phyloP scores from a whole-genome alignment of 1,140 invertebrate species.

The Diuraphis noxia region DNA sequence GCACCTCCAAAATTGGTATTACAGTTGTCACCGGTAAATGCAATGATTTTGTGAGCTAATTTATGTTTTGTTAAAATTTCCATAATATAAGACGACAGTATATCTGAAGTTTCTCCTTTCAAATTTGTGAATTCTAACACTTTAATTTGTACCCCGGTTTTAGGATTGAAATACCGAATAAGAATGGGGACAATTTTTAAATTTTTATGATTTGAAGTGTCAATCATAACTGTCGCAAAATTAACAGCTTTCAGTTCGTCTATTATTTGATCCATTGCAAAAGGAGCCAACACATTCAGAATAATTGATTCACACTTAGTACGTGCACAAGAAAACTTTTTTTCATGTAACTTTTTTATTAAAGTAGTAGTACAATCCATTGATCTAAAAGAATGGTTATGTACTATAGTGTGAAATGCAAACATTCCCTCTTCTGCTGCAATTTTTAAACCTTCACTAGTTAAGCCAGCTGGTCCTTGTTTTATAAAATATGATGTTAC shows the following conservation, averaged over 20 bases:
- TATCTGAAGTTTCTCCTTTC: constrained; percentile 14
- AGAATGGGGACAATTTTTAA: background rate
- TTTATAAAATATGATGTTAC: background rate
- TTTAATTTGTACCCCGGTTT: background rate
- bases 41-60: background rate
- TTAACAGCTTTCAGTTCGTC: background rate
- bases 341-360: background rate
- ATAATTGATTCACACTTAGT: constrained; percentile 20
- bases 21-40: background rate
- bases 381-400: too few species aligned
- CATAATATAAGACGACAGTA: background rate
- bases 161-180: constrained; percentile 12
- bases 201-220: constrained; percentile 18
- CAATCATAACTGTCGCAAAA: constrained; percentile 13
- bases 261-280: background rate
- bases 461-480: too few species aligned
- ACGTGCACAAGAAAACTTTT: background rate
- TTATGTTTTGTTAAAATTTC: background rate
- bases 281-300: background rate
- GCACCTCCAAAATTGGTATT: constrained; percentile 17
- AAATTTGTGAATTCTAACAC: constrained; percentile 13
- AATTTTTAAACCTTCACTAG: too few species aligned
- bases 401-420: too few species aligned
- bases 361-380: too few species aligned
- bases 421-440: too few species aligned